A percentile compares a stretch with the other conserved stretches of the same genome.
Conservation (phyloP, 1,140 invertebrate species). For the Drosophila repleta region DNA sequence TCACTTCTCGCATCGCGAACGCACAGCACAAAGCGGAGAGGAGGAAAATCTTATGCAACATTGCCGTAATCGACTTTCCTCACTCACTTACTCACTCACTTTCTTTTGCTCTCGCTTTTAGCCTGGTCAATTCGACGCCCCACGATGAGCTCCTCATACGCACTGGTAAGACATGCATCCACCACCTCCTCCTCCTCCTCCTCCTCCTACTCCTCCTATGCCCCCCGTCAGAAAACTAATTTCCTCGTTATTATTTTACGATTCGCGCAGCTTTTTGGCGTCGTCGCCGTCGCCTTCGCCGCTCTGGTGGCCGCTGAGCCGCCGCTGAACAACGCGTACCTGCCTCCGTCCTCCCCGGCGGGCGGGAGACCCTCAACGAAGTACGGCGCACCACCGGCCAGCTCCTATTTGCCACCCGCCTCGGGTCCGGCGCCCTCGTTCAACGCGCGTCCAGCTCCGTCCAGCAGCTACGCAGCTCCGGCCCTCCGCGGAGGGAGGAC, state of each 20-base stretch:
- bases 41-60: constrained; percentile 60
- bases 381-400: constrained; percentile 67
- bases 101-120: constrained; percentile 42
- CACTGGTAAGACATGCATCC: constrained; percentile 51
- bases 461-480: constrained; percentile 84
- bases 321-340: constrained; percentile 65
- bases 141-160: constrained; percentile 44
- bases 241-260: constrained; percentile 54
- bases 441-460: constrained; percentile 79
- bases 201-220: constrained; percentile 4
- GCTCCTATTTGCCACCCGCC: constrained; percentile 78
- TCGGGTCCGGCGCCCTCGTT: constrained; percentile 77
- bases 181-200: background rate
- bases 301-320: constrained; percentile 59
- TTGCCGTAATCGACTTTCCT: constrained; percentile 60
- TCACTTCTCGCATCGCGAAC: constrained; percentile 40
- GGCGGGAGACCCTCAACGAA: constrained; percentile 55
- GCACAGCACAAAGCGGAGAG: background rate
- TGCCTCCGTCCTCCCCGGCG: constrained; percentile 50
- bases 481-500: constrained; percentile 40
- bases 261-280: constrained; percentile 61
- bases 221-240: constrained; percentile 70
- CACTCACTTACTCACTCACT: constrained; percentile 49
- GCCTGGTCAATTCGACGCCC: constrained; percentile 62
- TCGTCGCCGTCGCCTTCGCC: constrained; percentile 51